Conservation (phyloP, 2,797 vertebrate genomes). For the Capromys pilorides region DNA sequence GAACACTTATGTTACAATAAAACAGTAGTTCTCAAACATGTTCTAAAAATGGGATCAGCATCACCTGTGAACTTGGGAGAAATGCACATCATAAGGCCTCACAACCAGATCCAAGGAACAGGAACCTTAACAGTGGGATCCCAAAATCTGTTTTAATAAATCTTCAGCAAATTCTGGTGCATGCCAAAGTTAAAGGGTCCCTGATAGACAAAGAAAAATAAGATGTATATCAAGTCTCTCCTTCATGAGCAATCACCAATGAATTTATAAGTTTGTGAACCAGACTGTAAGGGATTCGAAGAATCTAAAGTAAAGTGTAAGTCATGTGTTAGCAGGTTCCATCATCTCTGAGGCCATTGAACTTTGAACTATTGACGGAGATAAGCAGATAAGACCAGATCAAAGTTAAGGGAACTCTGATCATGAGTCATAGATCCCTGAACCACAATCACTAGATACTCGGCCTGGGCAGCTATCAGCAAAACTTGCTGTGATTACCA, state of each 20-base stretch:
- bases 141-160: not conserved
- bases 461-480: not conserved
- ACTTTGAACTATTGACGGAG: not conserved
- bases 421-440: not conserved
- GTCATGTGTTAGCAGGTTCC: not conserved
- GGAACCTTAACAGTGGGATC: not conserved
- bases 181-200: not conserved
- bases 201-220: not conserved
- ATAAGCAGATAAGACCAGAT: not conserved
- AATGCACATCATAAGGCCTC: not conserved
- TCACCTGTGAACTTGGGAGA: not conserved
- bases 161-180: not conserved
- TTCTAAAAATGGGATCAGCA: not conserved
- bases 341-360: not conserved
- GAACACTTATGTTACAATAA: not conserved
- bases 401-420: not conserved
- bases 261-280: not conserved
- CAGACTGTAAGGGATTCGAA: not conserved
- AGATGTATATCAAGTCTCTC: not conserved
- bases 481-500: not conserved
- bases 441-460: not conserved
- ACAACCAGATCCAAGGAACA: not conserved
- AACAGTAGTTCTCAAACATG: not conserved
- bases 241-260: not conserved
- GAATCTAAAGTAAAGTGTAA: constrained; percentile 15